Evolutionary conservation across 1,140 invertebrate species (phyloP).

Genomic region (Drosophila athabasca): DNA sequence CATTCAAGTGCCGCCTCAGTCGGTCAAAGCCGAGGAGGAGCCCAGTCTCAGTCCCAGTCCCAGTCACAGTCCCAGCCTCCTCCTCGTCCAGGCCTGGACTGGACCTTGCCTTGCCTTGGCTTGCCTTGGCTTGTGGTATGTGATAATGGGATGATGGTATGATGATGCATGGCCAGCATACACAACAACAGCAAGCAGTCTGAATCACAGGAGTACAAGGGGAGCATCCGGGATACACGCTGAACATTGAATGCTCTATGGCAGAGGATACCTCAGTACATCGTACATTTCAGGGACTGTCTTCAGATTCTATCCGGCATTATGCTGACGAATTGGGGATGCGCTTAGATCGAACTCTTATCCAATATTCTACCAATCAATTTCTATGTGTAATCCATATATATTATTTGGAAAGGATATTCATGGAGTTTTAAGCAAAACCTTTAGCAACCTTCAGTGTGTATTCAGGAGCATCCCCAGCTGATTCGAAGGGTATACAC

Average conservation of each 20-base stretch:
- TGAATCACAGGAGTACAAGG: slow-evolving; percentile 20
- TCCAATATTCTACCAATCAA: too few relatives aligned
- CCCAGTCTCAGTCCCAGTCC: slow-evolving; percentile 5
- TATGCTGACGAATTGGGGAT: too few relatives aligned
- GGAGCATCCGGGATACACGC: not conserved
- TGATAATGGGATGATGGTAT: slow-evolving; percentile 82
- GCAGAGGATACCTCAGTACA: too few relatives aligned
- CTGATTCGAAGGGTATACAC: slow-evolving; percentile 50
- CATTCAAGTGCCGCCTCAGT: slow-evolving; percentile 79
- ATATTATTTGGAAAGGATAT: too few relatives aligned
- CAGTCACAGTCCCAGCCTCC: not conserved
- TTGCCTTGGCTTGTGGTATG: slow-evolving; percentile 61
- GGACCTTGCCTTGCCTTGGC: slow-evolving; percentile 38
- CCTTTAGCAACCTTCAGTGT: not conserved
- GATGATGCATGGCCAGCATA: slow-evolving; percentile 80
- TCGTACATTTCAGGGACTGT: too few relatives aligned
- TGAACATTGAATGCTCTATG: slow-evolving; percentile 35
- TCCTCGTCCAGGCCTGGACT: slow-evolving; percentile 23
- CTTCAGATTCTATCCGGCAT: too few relatives aligned
- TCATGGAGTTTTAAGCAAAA: too few relatives aligned
- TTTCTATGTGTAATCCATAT: too few relatives aligned
- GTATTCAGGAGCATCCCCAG: not conserved
- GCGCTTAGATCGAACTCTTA: too few relatives aligned
- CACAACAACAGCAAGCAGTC: slow-evolving; percentile 69
- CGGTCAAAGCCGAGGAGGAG: slow-evolving; percentile 73